phyloP scores from a whole-genome alignment of 1,140 invertebrate species.

The Vanessa atalanta region DNA sequence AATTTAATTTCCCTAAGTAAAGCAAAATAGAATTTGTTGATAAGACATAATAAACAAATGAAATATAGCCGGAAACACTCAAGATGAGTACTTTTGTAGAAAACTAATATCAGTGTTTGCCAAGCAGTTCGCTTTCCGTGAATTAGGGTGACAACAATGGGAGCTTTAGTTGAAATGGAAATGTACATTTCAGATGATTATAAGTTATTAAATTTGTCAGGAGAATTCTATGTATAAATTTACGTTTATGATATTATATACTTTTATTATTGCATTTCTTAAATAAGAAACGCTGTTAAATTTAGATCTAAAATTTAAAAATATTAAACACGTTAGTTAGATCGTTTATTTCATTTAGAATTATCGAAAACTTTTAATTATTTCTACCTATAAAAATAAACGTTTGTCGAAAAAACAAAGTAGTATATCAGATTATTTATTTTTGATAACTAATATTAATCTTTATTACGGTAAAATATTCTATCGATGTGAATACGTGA shows the following conservation, averaged over 20 bases:
- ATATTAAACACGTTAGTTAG: too few species aligned
- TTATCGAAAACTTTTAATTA: too few species aligned
- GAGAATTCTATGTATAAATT: background rate
- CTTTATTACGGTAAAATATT: too few species aligned
- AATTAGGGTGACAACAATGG: slow-evolving; percentile 67
- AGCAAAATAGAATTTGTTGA: slow-evolving; percentile 30
- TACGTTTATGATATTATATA: too few species aligned
- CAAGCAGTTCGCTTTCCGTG: slow-evolving; percentile 69
- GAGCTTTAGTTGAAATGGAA: slow-evolving; percentile 42
- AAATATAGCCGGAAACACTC: slow-evolving; percentile 71
- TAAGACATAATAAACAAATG: slow-evolving; percentile 51
- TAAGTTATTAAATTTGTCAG: slow-evolving; percentile 11
- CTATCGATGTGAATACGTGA: background rate
- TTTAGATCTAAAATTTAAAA: too few species aligned
- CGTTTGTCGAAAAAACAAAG: too few species aligned
- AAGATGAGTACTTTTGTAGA: slow-evolving; percentile 66
- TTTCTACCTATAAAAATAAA: too few species aligned
- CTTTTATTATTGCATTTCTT: too few species aligned
- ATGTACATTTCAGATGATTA: background rate
- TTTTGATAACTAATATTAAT: too few species aligned
- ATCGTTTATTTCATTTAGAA: too few species aligned
- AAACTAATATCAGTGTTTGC: slow-evolving; percentile 77
- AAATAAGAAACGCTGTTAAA: too few species aligned
- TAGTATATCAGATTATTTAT: too few species aligned
- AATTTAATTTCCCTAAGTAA: slow-evolving; percentile 42